phyloP scores from a whole-genome alignment of 2,113 vertebrate species.

The Cryptoleucopteryx plumbea region DNA sequence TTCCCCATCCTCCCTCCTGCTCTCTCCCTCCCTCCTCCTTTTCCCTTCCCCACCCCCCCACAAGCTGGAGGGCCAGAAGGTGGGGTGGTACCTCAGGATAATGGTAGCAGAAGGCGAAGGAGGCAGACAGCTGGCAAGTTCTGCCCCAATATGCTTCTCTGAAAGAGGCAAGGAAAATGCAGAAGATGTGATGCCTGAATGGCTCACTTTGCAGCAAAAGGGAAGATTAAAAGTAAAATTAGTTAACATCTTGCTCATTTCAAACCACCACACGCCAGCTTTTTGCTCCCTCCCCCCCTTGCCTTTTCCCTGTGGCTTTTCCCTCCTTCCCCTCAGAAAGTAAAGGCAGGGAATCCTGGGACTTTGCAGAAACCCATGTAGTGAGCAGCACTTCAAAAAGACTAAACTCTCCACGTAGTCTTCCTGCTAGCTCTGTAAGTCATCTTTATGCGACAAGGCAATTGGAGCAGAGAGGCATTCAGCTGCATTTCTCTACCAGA shows the following conservation, averaged over 20 bases:
- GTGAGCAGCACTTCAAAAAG: not conserved
- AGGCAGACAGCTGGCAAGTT: conserved; percentile 98
- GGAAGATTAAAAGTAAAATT: conserved; percentile 92
- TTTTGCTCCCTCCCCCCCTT: not conserved
- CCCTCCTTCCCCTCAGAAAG: too few relatives aligned
- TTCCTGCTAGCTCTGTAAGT: not conserved
- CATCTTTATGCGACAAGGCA: not conserved
- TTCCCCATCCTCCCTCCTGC: conserved; percentile 6
- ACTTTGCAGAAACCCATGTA: not conserved
- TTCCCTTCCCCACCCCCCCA: conserved; percentile 59
- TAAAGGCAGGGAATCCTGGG: not conserved
- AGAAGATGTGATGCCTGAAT: conserved; percentile 88
- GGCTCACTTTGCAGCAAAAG: conserved; percentile 89
- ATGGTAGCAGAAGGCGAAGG: conserved; percentile 98
- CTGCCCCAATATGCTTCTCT: conserved; percentile 99
- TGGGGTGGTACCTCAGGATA: conserved; percentile 95
- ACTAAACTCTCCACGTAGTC: not conserved
- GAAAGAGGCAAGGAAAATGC: conserved; percentile 98
- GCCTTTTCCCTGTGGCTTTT: not conserved
- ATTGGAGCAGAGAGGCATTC: not conserved
- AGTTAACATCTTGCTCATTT: conserved; percentile 87
- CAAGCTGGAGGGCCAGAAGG: conserved; percentile 96
- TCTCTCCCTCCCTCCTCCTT: conserved; percentile 57
- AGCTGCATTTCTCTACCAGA: not conserved
- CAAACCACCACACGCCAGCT: conserved; percentile 41